phyloP scores from a whole-genome alignment of 2,113 vertebrate genomes.

The Cololabis saira region DNA sequence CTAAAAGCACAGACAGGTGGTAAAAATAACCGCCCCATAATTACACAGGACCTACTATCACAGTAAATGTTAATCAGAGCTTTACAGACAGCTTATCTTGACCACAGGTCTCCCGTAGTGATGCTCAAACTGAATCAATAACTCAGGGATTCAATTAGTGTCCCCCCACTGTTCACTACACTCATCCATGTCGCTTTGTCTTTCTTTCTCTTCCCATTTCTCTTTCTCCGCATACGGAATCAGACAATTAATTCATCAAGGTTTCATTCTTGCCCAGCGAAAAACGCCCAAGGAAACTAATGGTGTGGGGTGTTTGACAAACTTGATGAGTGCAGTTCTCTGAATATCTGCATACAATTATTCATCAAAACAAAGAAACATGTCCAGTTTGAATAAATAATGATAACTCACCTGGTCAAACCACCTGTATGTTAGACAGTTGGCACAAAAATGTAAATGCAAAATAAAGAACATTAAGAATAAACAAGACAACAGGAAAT shows the following conservation, averaged over 20 bases:
- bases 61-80: constrained; percentile 65
- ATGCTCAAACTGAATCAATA: constrained; percentile 69
- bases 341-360: constrained; percentile 7
- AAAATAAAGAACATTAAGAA: too few species aligned
- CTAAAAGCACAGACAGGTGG: constrained; percentile 9
- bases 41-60: constrained; percentile 51
- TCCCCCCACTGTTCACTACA: constrained; percentile 53
- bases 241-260: constrained; percentile 57
- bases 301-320: constrained; percentile 24
- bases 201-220: background rate
- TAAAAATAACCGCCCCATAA: constrained; percentile 39
- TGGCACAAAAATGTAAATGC: too few species aligned
- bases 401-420: too few species aligned
- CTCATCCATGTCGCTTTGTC: constrained; percentile 14
- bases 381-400: too few species aligned
- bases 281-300: constrained; percentile 17
- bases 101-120: constrained; percentile 40
- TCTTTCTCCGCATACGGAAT: constrained; percentile 49
- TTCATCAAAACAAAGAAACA: too few species aligned
- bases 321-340: constrained; percentile 33
- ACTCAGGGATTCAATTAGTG: constrained; percentile 65
- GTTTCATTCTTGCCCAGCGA: constrained; percentile 51
- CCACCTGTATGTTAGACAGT: too few species aligned
- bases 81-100: constrained; percentile 43
- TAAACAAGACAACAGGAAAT: too few species aligned